A percentile compares a stretch with the other conserved stretches of the same genome.
These are phyloP conservation scores for Alces alces DNA, from an alignment of 2,113 vertebrate species.

Conservation along the genomic window DNA sequence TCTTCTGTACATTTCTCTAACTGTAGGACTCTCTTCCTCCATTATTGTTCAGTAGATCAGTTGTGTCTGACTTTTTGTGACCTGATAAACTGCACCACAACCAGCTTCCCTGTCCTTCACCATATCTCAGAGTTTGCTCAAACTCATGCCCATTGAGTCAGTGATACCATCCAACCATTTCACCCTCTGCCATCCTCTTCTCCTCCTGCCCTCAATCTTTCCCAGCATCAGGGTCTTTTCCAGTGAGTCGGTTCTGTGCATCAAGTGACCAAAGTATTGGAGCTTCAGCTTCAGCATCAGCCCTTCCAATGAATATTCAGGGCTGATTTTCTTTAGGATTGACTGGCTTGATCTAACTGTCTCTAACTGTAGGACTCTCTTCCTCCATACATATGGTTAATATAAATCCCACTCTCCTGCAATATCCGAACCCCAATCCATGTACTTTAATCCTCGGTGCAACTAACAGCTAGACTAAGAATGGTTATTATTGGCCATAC, in stretches of 20 bases:
- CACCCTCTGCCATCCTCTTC: background rate
- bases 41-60: background rate
- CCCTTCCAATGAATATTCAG: background rate
- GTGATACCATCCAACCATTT: background rate
- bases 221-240: background rate
- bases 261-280: background rate
- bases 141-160: background rate
- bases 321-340: background rate
- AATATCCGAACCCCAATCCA: fast-evolving
- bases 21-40: background rate
- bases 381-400: background rate
- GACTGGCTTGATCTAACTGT: background rate
- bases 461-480: background rate
- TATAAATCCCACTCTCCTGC: background rate
- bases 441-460: background rate
- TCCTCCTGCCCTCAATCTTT: background rate
- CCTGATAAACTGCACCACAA: background rate
- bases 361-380: background rate
- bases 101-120: background rate
- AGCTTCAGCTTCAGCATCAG: background rate
- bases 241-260: background rate
- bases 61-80: background rate
- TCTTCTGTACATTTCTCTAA: background rate
- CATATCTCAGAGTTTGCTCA: background rate
- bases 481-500: background rate